Base-by-base conservation (phyloP, 2,797 vertebrate genomes). In the Decapterus maruadsi region DNA sequence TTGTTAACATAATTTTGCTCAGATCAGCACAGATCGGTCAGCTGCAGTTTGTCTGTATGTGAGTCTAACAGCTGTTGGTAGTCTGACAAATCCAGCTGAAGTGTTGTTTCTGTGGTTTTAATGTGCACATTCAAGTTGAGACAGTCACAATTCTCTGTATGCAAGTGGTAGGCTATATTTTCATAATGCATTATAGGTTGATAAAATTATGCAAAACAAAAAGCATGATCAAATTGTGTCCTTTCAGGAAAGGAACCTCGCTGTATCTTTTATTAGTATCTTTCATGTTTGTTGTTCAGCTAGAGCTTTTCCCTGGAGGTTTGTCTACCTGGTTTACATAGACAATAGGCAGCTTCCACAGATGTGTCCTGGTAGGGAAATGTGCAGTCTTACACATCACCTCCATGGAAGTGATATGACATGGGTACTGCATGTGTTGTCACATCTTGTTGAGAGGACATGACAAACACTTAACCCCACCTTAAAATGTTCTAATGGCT, bases 361-460 rank as follows among this genome's bases (percentile, higher is more conserved):
- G 22, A 12, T 43, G 38, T 60, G 17, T 56, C 59, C 40, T n/a
- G 19, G 31, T 20, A 6, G 38, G 14, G 13, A 31, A 14, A 26
- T 61, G 19, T 31, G 19, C 45, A 5, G 31, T 61, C 36, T 57
- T 53, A 40, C 8, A 60, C 14, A 10, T 42, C 6, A n/a, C 2
- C 36, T 16, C 4, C 40, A 19, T 20, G 8, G 20, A 68, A 20
- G 20, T 40, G 5, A 22, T 4, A 57, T 54, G 26, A 14, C 46
- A 20, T 4, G 8, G 40, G 22, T 34, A 26, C 26, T 65, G 17
- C 50, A 22, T 74, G 46, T 62, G 43, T n/a, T 46, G 31, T n/a
- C 5, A 13, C 54, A 43, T 16, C 17, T 46, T 6, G 17, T 56
- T 81, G 46, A 67, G 43, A 51, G 38, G 13, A 61, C 75, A 42